These are phyloP conservation scores for Macaria liturata DNA, from an alignment of 2,888 invertebrate species.

Conservation along the genomic window DNA sequence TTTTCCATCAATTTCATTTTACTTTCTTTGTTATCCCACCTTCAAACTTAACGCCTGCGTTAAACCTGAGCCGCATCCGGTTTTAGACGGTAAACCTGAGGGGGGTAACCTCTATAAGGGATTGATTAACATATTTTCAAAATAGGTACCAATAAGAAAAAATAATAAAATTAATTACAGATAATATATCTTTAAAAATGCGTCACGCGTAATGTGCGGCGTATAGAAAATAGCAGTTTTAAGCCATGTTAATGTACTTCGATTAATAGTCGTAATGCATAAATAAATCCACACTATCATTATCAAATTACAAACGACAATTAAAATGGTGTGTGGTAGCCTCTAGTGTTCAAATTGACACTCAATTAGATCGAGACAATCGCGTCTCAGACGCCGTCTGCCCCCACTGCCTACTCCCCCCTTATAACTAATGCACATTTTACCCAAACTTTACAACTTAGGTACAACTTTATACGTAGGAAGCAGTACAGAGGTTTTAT, in stretches of 20 bases:
- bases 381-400: constrained; percentile 19
- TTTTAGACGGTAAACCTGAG: no score
- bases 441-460: constrained; percentile 42
- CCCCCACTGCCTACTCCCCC: neutral
- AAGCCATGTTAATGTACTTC: no score
- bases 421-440: constrained; percentile 45
- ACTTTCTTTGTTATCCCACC: constrained; percentile 8
- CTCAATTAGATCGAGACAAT: constrained; percentile 28
- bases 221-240: no score
- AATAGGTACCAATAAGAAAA: no score
- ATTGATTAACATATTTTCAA: no score
- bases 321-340: no score
- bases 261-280: no score
- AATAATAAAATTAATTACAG: no score
- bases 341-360: constrained; percentile 20
- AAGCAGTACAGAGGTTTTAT: constrained; percentile 3
- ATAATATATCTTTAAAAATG: no score
- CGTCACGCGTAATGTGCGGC: no score
- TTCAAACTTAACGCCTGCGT: constrained; percentile 10
- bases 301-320: neutral
- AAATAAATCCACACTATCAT: no score
- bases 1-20: constrained; percentile 7
- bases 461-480: constrained; percentile 9
- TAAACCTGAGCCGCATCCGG: neutral
- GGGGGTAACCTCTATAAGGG: no score